Base-by-base conservation (phyloP, 1,140 invertebrate genomes). In the Drosophila quadrilineata region DNA sequence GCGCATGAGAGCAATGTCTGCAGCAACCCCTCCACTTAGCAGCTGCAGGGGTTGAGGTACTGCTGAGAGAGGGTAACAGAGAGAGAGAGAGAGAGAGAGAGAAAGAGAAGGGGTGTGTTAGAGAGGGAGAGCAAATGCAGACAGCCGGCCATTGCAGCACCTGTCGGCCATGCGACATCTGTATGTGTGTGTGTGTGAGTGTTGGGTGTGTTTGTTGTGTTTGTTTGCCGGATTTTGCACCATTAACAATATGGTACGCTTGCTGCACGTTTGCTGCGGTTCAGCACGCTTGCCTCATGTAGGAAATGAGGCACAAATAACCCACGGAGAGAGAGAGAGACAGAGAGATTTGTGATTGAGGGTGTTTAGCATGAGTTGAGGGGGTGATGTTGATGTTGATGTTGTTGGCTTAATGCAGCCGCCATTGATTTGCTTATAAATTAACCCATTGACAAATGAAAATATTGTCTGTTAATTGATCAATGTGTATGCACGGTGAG, bases 381-480 rank as follows among this genome's bases (percentile, higher is more conserved):
- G 24, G 62, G 19, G 17, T 40, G 33, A 3, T n/a, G n/a, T n/a
- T n/a, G n/a, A n/a, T n/a, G n/a, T 36, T 26, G 40, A n/a, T n/a
- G 22, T 3, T 33, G 12, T 6, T 46, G 49, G 19, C n/a, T 54
- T 63, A 68, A 68, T 63, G 65, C 66, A 50, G 31, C 36, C 50
- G 45, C 56, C 73, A 70, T 86, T 72, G 60, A 87, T 77, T 82
- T 86, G 76, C 79, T 77, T 85, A 88, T 88, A 88, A 88, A 88
- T 80, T 88, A 85, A 88, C 75, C 66, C 72, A 86, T 87, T 88
- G 84, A 80, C 87, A 79, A 86, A 86, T 84, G 73, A 84, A 87
- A 86, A 86, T 82, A 88, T 87, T 71, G 75, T 67, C 70, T 88
- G 87, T 87, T 89, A 89, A 89, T 89, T 88, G 87, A 87, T 89